phyloP scores from a whole-genome alignment of 2,797 vertebrate species.

The Zalophus californianus region DNA sequence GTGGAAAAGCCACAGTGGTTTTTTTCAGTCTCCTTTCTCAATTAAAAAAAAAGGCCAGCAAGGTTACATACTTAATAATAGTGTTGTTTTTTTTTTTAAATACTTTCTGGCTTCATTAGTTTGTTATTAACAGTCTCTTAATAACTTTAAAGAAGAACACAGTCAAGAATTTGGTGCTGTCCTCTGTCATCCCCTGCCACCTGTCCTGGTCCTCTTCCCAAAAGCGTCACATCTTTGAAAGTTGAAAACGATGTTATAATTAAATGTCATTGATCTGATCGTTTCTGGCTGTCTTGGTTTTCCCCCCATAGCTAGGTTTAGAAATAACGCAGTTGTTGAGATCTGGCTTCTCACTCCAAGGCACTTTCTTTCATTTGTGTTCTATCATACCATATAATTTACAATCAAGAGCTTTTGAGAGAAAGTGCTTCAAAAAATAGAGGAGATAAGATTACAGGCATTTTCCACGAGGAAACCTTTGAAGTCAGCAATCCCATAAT shows the following conservation, averaged over 20 bases:
- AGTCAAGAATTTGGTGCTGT: not conserved
- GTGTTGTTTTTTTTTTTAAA: not conserved
- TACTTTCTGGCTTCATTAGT: not conserved
- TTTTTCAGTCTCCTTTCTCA: conserved; percentile 14
- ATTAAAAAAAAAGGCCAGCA: not conserved
- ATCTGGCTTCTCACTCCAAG: conserved; percentile 60
- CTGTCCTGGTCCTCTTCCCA: conserved; percentile 24
- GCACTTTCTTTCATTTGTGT: conserved; percentile 62
- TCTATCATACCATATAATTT: conserved; percentile 80
- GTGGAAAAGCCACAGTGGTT: not conserved
- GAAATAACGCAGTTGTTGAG: conserved; percentile 66
- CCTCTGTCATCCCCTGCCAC: conserved; percentile 35
- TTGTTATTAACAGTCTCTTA: conserved; percentile 42
- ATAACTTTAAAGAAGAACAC: not conserved
- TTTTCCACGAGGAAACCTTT: conserved; percentile 76
- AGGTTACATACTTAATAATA: not conserved
- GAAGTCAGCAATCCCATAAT: conserved; percentile 78
- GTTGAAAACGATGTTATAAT: conserved; percentile 42
- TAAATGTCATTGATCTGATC: conserved; percentile 57
- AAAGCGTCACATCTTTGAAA: conserved; percentile 40
- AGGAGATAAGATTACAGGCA: conserved; percentile 81
- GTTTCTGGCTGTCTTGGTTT: conserved; percentile 41
- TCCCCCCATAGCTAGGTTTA: conserved; percentile 29
- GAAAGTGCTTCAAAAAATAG: conserved; percentile 76
- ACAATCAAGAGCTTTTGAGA: conserved; percentile 82